Conservation (phyloP, 2,888 invertebrate genomes). For the Rhaphigaster nebulosa region DNA sequence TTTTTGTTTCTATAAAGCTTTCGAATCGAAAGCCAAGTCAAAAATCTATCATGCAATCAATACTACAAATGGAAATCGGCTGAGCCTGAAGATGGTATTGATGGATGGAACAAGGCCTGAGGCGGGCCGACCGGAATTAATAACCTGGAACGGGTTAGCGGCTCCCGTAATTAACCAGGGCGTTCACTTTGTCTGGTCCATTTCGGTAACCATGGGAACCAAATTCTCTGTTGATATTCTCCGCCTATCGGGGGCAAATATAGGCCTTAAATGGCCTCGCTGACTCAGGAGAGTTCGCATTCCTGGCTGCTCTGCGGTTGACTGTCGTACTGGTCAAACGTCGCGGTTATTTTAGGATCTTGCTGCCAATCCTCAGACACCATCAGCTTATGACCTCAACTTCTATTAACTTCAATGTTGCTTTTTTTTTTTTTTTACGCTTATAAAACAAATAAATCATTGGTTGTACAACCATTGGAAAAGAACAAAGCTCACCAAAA, state of each 20-base stretch:
- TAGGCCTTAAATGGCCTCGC: background rate
- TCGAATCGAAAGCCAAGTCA: background rate
- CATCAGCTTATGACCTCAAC: too few species aligned
- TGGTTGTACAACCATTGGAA: too few species aligned
- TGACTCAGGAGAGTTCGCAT: background rate
- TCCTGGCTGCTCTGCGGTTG: background rate
- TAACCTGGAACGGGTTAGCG: slow-evolving; percentile 34
- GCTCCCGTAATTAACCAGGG: slow-evolving; percentile 45
- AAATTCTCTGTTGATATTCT: slow-evolving; percentile 10
- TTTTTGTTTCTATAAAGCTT: too few species aligned
- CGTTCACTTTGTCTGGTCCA: slow-evolving; percentile 42
- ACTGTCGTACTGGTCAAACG: background rate
- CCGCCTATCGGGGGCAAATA: background rate
- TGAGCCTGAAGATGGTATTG: background rate
- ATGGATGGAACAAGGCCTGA: background rate
- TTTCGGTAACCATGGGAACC: slow-evolving; percentile 32
- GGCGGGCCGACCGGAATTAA: slow-evolving; percentile 1
- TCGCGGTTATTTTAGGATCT: background rate
- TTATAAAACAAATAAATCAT: too few species aligned
- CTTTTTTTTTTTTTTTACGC: too few species aligned
- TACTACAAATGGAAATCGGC: background rate
- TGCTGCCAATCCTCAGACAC: background rate
- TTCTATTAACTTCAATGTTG: too few species aligned
- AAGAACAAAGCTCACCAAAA: too few species aligned
- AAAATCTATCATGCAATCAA: background rate